Base-by-base conservation (phyloP, 2,888 invertebrate genomes). In the Callosobruchus maculatus region DNA sequence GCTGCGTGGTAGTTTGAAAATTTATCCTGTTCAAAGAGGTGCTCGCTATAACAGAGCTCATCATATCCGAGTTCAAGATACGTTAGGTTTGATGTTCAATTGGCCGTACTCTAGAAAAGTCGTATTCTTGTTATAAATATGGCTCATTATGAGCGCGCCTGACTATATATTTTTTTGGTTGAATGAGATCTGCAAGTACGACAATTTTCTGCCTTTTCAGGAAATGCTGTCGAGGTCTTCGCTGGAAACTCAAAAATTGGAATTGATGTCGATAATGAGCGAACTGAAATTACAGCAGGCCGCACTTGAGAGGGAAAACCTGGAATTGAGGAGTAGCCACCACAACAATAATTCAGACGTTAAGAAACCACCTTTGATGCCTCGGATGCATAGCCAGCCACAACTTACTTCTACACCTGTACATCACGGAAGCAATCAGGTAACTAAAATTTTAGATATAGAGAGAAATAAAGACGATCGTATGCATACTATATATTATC, bases 171-270 rank as follows among this genome's bases (percentile, higher is more conserved):
- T 26, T 2, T 26, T 7, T 26, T 7, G 7, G 26, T 26, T 26
- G 3, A 2, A 26, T 26, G 26, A 26, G 7, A 26, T 26, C 26
- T 26, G 26, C 3, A 26, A 26, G 26, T 26, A 7, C 2, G 26
- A 26, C 26, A 26, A 49, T 49, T 49, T 49, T 49, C 13, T 49
- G 1, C 70, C 76, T 73, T 81, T 78, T 22, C 73, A 95, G 95
- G 96, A 97, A 90, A 91, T 97, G 88, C 88, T 97, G 72, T 93
- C 94, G 73, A 90, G 96, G 73, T 96, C 97, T 21, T 94, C 96
- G 2, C 87, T 98, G 77, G 98, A 98, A 89, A 97, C 97, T 0
- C 97, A 97, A 88, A 97, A 98, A 87, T 88, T 98, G 82, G 98
- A 98, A 87, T 88, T 99, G 78, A 90, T 98, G 89, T 95, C 96